phyloP scores from a whole-genome alignment of 2,888 invertebrate genomes.

The Trypoxylon attenuatum region DNA sequence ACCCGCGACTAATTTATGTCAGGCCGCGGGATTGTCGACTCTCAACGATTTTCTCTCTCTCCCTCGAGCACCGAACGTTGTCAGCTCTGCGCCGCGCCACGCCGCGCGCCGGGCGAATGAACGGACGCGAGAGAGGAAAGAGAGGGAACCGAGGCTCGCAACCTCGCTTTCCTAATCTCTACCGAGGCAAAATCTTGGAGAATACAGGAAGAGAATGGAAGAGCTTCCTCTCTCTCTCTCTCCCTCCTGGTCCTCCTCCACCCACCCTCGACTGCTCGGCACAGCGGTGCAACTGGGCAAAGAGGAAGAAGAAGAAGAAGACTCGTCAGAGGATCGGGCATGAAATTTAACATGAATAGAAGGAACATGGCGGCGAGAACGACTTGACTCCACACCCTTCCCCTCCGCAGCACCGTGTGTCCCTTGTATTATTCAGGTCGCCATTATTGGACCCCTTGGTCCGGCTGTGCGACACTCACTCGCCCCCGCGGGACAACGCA shows the following conservation, averaged over 20 bases:
- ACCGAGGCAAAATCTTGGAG: background rate
- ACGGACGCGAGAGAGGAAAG: background rate
- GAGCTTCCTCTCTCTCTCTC: background rate
- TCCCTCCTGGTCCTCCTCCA: too few relatives aligned
- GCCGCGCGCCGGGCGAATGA: slow-evolving; percentile 2
- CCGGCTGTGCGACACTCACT: slow-evolving; percentile 49
- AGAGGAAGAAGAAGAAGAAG: slow-evolving; percentile 3
- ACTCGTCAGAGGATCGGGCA: slow-evolving; percentile 31
- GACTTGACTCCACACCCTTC: slow-evolving; percentile 45
- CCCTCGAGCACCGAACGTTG: background rate
- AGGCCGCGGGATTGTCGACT: slow-evolving; percentile 63
- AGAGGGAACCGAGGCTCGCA: too few relatives aligned
- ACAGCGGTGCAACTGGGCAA: too few relatives aligned
- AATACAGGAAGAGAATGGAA: background rate
- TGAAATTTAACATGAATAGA: slow-evolving; percentile 46
- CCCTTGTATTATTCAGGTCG: slow-evolving; percentile 58
- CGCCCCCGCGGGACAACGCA: slow-evolving; percentile 61
- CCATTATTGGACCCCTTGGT: slow-evolving; percentile 58
- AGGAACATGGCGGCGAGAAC: slow-evolving; percentile 51
- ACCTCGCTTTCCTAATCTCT: slow-evolving; percentile 1
- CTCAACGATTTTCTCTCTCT: slow-evolving; percentile 46
- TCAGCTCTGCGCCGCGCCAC: background rate
- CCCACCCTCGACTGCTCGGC: background rate
- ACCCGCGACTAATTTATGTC: slow-evolving; percentile 71
- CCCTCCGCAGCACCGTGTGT: slow-evolving; percentile 22